Base-by-base conservation (phyloP, 2,888 invertebrate species). In the Hyppa rectilinea region DNA sequence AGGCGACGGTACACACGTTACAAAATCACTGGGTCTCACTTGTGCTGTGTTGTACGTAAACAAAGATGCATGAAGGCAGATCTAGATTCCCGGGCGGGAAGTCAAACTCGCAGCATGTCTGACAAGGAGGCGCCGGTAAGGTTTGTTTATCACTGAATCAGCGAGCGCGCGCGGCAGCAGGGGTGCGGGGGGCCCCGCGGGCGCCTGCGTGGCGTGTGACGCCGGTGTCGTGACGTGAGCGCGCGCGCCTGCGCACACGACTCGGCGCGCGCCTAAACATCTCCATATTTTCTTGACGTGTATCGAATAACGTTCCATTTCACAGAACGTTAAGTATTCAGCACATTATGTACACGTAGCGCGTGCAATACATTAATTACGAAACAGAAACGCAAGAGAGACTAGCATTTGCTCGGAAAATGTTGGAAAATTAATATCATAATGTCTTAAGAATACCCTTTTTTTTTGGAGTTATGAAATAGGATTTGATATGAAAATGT, bases 51-150 rank as follows among this genome's bases (percentile, higher is more conserved):
- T 83, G 90, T 86, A 89, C 78, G 89, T 88, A 90, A 88, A 91
- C 92, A 90, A 91, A 92, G 92, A 94, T 91, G 93, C 94, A 95
- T 95, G 92, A 92, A 92, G 92, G 89, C 89, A 88, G 92, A 85
- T 90, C 87, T 86, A 81, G 86, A 85, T 87, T 89, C 85, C 89
- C 88, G 87, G 87, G 85, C 87, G 89, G 87, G 89, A 89, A 90
- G 85, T 92, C 88, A 93, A 89, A 87, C 90, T 87, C 89, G 92
- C 91, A 89, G 89, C 92, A 91, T 92, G 86, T 88, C 91, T 89
- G 90, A 92, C 93, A 91, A 88, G 90, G 88, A 84, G 87, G 85
- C 92, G 86, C 90, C 91, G 89, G 88, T 88, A 86, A 90, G 88
- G 91, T 91, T 91, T 92, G 92, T 93, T 93, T 93, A 92, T 93